phyloP scores from a whole-genome alignment of 2,888 invertebrate species.

The Neelides folsomi region DNA sequence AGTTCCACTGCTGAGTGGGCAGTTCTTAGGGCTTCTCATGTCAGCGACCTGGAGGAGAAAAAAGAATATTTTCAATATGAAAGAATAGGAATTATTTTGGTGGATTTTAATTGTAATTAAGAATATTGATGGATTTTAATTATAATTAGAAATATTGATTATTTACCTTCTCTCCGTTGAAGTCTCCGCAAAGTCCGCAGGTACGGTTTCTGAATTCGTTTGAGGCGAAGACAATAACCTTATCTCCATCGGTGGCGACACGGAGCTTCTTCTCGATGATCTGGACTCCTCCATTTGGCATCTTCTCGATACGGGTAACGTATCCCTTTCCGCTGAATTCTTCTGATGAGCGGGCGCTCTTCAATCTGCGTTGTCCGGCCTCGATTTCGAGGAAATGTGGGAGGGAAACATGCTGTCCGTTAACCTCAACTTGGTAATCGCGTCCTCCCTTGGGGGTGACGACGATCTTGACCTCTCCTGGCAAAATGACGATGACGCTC shows the following conservation, averaged over 20 bases:
- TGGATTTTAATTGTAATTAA: background rate
- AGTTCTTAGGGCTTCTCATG: constrained; percentile 26
- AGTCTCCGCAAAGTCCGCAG: constrained; percentile 32
- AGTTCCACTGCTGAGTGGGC: constrained; percentile 25
- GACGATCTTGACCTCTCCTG: constrained; percentile 20
- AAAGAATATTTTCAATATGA: background rate
- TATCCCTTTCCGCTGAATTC: background rate
- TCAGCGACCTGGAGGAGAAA: constrained; percentile 20
- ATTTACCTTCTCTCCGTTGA: constrained; percentile 27
- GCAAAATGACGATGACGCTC: constrained; percentile 19
- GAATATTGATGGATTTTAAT: background rate
- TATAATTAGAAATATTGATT: background rate
- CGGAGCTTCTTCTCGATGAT: constrained; percentile 21
- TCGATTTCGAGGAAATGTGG: constrained; percentile 16
- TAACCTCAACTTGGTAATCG: constrained; percentile 14
- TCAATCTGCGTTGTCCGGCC: constrained; percentile 7
- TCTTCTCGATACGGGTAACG: constrained; percentile 22
- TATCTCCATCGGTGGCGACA: constrained; percentile 25
- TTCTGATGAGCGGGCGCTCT: too few relatives aligned
- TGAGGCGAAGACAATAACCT: constrained; percentile 20
- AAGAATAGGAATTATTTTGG: background rate
- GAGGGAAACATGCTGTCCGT: constrained; percentile 21
- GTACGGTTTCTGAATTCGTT: constrained; percentile 28
- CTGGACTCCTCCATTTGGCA: constrained; percentile 30
- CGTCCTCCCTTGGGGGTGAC: constrained; percentile 11